These are phyloP conservation scores for Colius striatus DNA, from an alignment of 2,113 vertebrate genomes.

Conservation along the genomic window DNA sequence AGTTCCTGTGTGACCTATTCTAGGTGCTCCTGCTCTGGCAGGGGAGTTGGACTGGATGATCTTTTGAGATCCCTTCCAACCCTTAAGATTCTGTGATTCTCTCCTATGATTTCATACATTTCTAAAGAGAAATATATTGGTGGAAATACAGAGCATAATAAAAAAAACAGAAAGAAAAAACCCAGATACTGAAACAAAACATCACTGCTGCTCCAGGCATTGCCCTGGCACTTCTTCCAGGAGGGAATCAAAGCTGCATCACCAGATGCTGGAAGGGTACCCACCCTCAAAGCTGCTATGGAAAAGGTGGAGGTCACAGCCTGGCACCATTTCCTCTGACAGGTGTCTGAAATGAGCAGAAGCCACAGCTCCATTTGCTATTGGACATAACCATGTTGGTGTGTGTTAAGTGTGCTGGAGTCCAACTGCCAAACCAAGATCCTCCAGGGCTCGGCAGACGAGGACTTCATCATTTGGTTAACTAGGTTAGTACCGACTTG, in stretches of 20 bases:
- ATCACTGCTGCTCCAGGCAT: not conserved
- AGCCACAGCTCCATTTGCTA: not conserved
- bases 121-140: not conserved
- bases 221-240: not conserved
- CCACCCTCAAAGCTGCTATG: fast-evolving
- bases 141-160: not conserved
- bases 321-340: not conserved
- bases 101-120: not conserved
- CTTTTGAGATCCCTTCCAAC: no score
- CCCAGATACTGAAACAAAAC: not conserved
- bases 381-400: not conserved
- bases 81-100: no score
- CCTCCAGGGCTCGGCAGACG: not conserved
- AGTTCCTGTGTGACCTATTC: no score
- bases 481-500: not conserved
- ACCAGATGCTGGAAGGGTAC: not conserved
- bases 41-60: no score
- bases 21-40: no score
- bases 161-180: not conserved
- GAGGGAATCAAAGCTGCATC: not conserved
- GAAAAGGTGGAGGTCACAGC: not conserved
- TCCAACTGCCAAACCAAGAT: not conserved
- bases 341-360: not conserved
- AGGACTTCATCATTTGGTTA: not conserved
- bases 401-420: not conserved